phyloP scores from a whole-genome alignment of 1,140 invertebrate genomes.

The Thaumatotibia leucotreta region DNA sequence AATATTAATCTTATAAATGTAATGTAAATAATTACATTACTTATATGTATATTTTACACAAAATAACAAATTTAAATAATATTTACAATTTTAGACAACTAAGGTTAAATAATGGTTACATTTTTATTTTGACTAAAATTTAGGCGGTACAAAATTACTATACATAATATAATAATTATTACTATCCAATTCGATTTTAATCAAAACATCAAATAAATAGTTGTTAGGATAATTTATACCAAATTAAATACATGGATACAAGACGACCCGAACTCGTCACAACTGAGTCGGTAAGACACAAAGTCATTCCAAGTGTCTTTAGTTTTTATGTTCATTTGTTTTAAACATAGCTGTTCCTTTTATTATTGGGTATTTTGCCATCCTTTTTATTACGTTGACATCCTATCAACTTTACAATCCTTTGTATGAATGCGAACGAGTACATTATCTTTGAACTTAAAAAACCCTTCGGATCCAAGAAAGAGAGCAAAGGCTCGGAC shows the following conservation, averaged over 20 bases:
- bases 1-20: neutral
- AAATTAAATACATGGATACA: neutral
- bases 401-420: too few relatives aligned
- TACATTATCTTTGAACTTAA: too few relatives aligned
- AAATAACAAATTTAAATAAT: neutral
- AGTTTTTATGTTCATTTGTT: neutral
- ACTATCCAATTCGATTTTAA: neutral
- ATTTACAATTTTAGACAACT: neutral
- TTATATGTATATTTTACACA: neutral
- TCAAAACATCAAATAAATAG: neutral
- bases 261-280: neutral
- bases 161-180: neutral
- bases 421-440: too few relatives aligned
- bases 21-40: neutral
- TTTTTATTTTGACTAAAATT: neutral
- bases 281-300: neutral
- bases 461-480: too few relatives aligned
- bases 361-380: neutral
- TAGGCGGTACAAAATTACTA: neutral
- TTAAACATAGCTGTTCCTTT: neutral
- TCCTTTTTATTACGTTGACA: neutral
- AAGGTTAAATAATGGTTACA: conserved; percentile 1
- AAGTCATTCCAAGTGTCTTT: neutral
- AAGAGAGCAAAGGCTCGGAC: too few relatives aligned
- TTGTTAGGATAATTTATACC: neutral